Base-by-base conservation (phyloP, 2,797 vertebrate genomes). In the Hemitrygon akajei region DNA sequence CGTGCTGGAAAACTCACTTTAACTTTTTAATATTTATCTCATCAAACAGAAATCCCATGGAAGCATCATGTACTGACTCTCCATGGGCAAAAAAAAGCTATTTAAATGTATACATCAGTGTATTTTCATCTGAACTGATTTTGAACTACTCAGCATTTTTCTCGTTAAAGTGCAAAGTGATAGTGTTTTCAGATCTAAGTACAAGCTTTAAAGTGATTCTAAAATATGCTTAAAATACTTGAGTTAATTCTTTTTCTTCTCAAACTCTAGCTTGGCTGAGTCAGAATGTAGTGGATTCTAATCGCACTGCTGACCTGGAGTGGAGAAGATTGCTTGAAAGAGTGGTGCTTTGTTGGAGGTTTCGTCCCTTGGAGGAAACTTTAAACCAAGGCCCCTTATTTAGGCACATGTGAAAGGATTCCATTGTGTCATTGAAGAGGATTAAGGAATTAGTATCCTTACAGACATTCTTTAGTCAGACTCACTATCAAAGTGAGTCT, bases 141-240 rank as follows among this genome's bases (percentile, higher is more conserved):
- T 16, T 20, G 2, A 69, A 69, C 16, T 69, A 12, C 66, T 0
- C 66, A 14, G 1, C 66, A 7, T 18, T 69, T 18, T 69, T 69
- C 20, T 69, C 16, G 66, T 69, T 69, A 69, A 16, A 20, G 16
- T 69, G 66, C 66, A 69, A 69, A 69, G 66, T 69, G 66, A 69
- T 69, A 11, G 37, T 89, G 60, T 63, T 89, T 37, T n/a, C 86
- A 89, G 58, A 60, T 69, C 66, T 40, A 73, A 34, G 34, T 66
- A 73, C 69, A 75, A 91, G 40, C 3, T 75, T 34, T 14, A 47
- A 75, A 37, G 40, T 37, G 89, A 92, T 71, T 71, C 71, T 47
- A 73, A 84, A 91, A 92, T 56, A 10, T 87, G 58, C n/a, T 87
- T 69, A 92, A 30, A 92, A 73, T 75, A 73, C 34, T 47, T 92